These are phyloP conservation scores for Athalia rosae DNA, from an alignment of 2,888 invertebrate species.

Conservation along the genomic window DNA sequence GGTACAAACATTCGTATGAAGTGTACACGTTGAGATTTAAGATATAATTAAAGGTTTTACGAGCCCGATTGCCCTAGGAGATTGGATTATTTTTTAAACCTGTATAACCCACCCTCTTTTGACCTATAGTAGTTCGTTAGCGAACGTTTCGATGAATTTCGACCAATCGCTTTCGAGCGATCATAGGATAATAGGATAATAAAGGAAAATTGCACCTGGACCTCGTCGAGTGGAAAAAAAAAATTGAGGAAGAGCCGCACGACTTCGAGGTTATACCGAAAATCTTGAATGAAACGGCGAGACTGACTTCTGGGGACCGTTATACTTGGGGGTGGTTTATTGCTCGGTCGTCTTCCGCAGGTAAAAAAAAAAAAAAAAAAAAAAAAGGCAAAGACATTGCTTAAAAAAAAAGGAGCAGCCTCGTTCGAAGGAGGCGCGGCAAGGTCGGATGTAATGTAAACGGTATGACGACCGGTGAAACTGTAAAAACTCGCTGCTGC, in stretches of 20 bases:
- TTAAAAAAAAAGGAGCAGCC: slow-evolving; percentile 12
- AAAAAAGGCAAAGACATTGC: slow-evolving; percentile 9
- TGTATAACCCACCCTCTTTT: too few species aligned
- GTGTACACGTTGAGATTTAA: slow-evolving; percentile 24
- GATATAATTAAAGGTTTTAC: neutral
- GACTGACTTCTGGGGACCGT: slow-evolving; percentile 27
- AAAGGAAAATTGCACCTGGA: too few species aligned
- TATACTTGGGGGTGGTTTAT: slow-evolving; percentile 14
- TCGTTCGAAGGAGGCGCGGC: neutral
- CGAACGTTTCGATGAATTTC: slow-evolving; percentile 12
- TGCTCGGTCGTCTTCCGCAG: slow-evolving; percentile 12
- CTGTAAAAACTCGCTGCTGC: too few species aligned
- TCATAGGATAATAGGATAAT: too few species aligned
- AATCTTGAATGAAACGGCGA: slow-evolving; percentile 32
- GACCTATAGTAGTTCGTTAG: neutral
- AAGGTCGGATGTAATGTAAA: slow-evolving; percentile 39
- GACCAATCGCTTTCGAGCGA: neutral
- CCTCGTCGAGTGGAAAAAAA: too few species aligned
- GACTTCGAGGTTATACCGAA: slow-evolving; percentile 38
- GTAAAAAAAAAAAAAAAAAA: too few species aligned
- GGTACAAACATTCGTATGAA: slow-evolving; percentile 38
- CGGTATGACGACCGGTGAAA: neutral
- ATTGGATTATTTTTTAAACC: neutral
- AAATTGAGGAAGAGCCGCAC: neutral
- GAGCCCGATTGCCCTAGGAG: slow-evolving; percentile 22